phyloP scores from a whole-genome alignment of 2,113 vertebrate genomes.

The Chaetops frenatus region DNA sequence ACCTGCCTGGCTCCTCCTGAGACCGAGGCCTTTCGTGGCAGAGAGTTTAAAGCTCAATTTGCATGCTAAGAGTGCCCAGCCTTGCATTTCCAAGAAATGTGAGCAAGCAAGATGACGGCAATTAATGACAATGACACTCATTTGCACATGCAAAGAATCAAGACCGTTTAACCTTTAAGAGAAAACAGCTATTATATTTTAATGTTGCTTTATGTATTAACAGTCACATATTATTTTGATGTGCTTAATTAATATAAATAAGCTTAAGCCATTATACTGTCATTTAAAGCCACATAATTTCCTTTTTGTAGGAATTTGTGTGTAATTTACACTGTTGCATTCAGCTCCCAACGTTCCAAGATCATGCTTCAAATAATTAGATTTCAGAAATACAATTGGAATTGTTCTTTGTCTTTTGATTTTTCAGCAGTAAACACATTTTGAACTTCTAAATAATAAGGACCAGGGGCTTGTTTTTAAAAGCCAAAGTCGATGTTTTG shows the following conservation, averaged over 20 bases:
- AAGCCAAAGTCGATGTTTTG: background rate
- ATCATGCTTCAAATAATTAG: slow-evolving; percentile 25
- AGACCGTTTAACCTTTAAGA: slow-evolving; percentile 15
- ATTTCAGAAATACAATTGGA: slow-evolving; percentile 28
- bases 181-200: background rate
- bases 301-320: background rate
- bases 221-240: background rate
- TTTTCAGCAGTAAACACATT: slow-evolving; percentile 15
- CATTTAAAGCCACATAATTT: background rate
- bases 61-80: background rate
- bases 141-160: background rate
- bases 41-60: background rate
- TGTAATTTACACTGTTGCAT: background rate
- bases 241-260: slow-evolving; percentile 20
- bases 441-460: background rate
- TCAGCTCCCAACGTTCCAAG: background rate
- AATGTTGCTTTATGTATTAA: background rate
- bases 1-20: rapidly evolving
- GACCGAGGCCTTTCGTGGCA: background rate
- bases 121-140: background rate
- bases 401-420: slow-evolving; percentile 32
- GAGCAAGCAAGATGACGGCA: background rate
- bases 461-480: background rate
- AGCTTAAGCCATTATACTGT: background rate
- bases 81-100: background rate